A percentile compares a stretch with the other conserved stretches of the same genome.
These are phyloP conservation scores for Dichetophora obliterata DNA, from an alignment of 2,888 invertebrate genomes.

Conservation along the genomic window DNA sequence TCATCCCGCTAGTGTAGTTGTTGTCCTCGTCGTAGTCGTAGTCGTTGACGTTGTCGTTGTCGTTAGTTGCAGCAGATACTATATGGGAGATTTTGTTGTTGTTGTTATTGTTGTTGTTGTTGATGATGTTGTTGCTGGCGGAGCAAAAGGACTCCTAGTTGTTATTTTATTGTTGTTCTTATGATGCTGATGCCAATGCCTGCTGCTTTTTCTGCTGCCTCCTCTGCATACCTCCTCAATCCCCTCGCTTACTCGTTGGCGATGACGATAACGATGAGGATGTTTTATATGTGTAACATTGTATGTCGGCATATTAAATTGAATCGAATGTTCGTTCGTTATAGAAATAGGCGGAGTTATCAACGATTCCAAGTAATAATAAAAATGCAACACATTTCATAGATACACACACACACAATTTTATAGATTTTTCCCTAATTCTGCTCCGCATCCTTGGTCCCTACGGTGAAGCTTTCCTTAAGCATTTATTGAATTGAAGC, in stretches of 20 bases:
- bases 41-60: slow-evolving; percentile 45
- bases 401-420: slow-evolving; percentile 48
- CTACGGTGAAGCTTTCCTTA: neutral
- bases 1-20: slow-evolving; percentile 37
- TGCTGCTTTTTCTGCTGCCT: neutral
- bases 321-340: slow-evolving; percentile 64
- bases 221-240: neutral
- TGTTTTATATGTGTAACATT: slow-evolving; percentile 50
- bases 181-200: neutral
- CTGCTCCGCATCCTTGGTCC: neutral
- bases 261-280: slow-evolving; percentile 48
- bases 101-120: slow-evolving; percentile 31
- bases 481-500: slow-evolving; percentile 17
- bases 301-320: slow-evolving; percentile 67
- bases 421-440: slow-evolving; percentile 36
- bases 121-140: slow-evolving; percentile 43
- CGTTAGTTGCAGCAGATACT: slow-evolving; percentile 48
- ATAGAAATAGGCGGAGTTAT: slow-evolving; percentile 68
- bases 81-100: slow-evolving; percentile 18
- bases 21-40: slow-evolving; percentile 43
- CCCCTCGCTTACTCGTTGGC: slow-evolving; percentile 29
- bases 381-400: slow-evolving; percentile 66
- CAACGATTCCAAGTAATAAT: slow-evolving; percentile 67
- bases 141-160: slow-evolving; percentile 44
- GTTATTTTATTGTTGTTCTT: slow-evolving; percentile 38